These are phyloP conservation scores for Pachyramphus minor DNA, from an alignment of 2,113 vertebrate genomes.

Conservation along the genomic window DNA sequence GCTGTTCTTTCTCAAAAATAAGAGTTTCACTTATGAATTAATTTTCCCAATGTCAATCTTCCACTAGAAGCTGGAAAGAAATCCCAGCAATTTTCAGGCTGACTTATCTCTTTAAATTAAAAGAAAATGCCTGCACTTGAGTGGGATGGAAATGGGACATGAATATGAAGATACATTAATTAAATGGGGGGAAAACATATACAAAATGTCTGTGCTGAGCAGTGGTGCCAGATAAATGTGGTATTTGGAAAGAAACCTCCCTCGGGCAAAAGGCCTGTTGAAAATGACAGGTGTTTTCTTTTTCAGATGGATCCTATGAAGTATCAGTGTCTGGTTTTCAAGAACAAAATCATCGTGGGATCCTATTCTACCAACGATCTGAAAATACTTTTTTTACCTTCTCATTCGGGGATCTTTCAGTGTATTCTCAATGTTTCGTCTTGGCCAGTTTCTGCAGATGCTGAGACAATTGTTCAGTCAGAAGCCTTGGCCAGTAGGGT, in stretches of 20 bases:
- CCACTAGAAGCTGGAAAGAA: background rate
- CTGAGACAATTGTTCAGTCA: constrained; percentile 77
- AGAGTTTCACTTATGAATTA: background rate
- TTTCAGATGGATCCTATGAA: constrained; percentile 82
- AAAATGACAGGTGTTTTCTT: background rate
- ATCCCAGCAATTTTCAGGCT: background rate
- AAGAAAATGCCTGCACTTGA: background rate
- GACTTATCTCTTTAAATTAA: background rate
- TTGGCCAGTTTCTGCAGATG: constrained; percentile 87
- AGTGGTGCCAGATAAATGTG: background rate
- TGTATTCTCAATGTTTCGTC: constrained; percentile 87
- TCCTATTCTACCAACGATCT: constrained; percentile 87
- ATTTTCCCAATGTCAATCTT: background rate
- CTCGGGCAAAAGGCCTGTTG: background rate
- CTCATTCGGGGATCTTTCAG: constrained; percentile 84
- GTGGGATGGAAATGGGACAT: background rate
- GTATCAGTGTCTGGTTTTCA: constrained; percentile 90
- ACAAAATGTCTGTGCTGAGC: background rate
- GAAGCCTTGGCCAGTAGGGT: constrained; percentile 85
- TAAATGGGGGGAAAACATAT: background rate
- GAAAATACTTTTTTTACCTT: constrained; percentile 90
- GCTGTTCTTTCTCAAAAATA: background rate
- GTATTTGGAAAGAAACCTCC: background rate
- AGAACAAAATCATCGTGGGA: constrained; percentile 89
- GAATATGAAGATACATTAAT: background rate